phyloP scores from a whole-genome alignment of 2,888 invertebrate genomes.

The Hirtodrosophila alboralis region DNA sequence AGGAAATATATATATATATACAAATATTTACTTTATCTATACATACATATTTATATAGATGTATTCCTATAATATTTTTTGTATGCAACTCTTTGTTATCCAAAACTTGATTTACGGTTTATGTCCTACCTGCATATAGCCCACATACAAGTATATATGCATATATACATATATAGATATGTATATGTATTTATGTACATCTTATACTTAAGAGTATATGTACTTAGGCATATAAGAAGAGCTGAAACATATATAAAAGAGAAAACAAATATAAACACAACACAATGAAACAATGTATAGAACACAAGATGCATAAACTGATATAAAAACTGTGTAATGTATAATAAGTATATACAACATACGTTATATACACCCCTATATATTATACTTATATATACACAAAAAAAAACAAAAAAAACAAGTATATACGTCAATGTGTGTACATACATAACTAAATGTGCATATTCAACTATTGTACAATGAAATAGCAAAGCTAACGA shows the following conservation, averaged over 20 bases:
- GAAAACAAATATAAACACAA: conserved; percentile 27
- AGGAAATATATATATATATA: conserved; percentile 20
- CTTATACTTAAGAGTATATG: conserved; percentile 39
- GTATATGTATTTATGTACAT: conserved; percentile 18
- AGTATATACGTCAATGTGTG: conserved; percentile 21
- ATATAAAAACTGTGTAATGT: conserved; percentile 37
- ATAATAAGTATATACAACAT: conserved; percentile 50
- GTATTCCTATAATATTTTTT: conserved; percentile 65
- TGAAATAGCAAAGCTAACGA: conserved; percentile 64
- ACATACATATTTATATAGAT: conserved; percentile 67
- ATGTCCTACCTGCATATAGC: conserved; percentile 50
- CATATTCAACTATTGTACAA: conserved; percentile 66
- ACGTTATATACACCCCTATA: conserved; percentile 61
- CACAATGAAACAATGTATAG: conserved; percentile 67
- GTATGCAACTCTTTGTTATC: conserved; percentile 49
- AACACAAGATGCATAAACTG: conserved; percentile 48
- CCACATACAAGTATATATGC: conserved; percentile 31
- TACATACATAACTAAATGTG: conserved; percentile 14
- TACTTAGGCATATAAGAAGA: conserved; percentile 52
- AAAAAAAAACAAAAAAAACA: no score
- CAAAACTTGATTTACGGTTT: conserved; percentile 43
- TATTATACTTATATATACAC: conserved; percentile 51
- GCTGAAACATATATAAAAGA: conserved; percentile 50
- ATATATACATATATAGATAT: conserved; percentile 15
- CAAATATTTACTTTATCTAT: conserved; percentile 22